Evolutionary conservation across 1,140 invertebrate genomes (phyloP).

Genomic region (Drosophila eugracilis): DNA sequence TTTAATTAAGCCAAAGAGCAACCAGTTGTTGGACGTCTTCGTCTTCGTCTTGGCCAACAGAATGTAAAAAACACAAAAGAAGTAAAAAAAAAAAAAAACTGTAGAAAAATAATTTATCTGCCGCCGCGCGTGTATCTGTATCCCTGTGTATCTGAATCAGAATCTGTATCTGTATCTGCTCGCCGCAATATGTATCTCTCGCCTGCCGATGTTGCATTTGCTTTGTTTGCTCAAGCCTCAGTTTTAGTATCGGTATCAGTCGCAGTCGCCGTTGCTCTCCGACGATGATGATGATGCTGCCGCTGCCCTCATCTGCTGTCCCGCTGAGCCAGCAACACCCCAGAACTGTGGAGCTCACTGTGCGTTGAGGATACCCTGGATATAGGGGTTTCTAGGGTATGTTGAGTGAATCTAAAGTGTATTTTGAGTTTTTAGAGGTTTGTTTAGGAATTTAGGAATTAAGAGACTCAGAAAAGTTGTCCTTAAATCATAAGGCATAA

Average conservation of each 20-base stretch:
- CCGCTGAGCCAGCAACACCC: slow-evolving; percentile 78
- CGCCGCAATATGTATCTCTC: slow-evolving; percentile 52
- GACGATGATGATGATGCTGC: slow-evolving; percentile 8
- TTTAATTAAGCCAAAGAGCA: slow-evolving; percentile 81
- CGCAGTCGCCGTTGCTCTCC: slow-evolving; percentile 24
- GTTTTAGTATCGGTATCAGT: slow-evolving; percentile 46
- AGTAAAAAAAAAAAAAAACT: slow-evolving; percentile 10
- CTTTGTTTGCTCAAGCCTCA: slow-evolving; percentile 74
- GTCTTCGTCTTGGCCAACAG: slow-evolving; percentile 42
- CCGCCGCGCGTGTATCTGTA: slow-evolving; percentile 61
- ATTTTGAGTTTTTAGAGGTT: no score
- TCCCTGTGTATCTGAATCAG: slow-evolving; percentile 40
- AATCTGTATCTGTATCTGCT: slow-evolving; percentile 59
- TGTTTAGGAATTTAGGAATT: no score
- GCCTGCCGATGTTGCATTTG: slow-evolving; percentile 45
- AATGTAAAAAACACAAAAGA: slow-evolving; percentile 16
- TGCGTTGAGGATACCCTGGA: slow-evolving; percentile 30
- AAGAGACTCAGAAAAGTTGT: no score
- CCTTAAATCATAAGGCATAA: no score
- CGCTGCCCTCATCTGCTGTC: slow-evolving; percentile 38
- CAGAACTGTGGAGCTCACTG: slow-evolving; percentile 34
- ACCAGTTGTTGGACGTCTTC: slow-evolving; percentile 68
- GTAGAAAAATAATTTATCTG: slow-evolving; percentile 76
- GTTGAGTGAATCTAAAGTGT: no score
- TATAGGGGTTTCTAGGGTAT: slow-evolving; percentile 3